Evolutionary conservation across 2,888 invertebrate genomes (phyloP), one percentile per base, ranked within the genome.

Genomic region (Panzeria rudis): DNA sequence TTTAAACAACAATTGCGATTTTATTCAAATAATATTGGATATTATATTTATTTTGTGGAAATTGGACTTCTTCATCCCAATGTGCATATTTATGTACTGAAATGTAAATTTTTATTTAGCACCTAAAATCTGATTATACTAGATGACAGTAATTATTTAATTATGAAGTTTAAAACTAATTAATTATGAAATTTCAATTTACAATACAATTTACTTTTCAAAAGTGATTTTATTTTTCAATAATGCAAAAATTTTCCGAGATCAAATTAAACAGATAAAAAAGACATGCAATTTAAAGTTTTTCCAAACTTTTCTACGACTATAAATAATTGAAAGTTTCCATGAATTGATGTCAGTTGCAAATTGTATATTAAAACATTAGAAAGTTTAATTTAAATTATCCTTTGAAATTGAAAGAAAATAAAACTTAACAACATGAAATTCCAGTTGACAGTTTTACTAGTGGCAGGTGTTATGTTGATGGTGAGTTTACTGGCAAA

Each of bases 261-360:
- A 80, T 80, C 72, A 59, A 72, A 38, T 13, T 20, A 1, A 7
- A 38, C 3, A 13, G 79, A 80, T 80, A 64, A 80, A 71, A 72
- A 61, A 61, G 66, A 35, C 77, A 83, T 78, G 83, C 77, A 78
- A 77, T 78, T 69, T 38, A 38, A 78, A 78, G 35, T 61, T 61
- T 82, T 35, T 50, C 25, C 13, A 25, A 76, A 61, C 52, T 54
- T 52, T 9, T 25, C 17, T 61, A 23, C 11, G 29, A 75, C 73
- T 85, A 85, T 85, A 85, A 85, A 85, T 85, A 85, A 23, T 38
- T 44, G 47, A 73, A 78, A 62, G 38, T 61, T 47, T 75, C n/a
- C 1, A 17, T 50, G 54, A 71, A 11, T 25, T 23, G 66, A 66
- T 61, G 61, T 71, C 84, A 84, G 84, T 84, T 41, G 35, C 59